Base-by-base conservation (phyloP, 2,113 vertebrate species). In the Bufo gargarizans region DNA sequence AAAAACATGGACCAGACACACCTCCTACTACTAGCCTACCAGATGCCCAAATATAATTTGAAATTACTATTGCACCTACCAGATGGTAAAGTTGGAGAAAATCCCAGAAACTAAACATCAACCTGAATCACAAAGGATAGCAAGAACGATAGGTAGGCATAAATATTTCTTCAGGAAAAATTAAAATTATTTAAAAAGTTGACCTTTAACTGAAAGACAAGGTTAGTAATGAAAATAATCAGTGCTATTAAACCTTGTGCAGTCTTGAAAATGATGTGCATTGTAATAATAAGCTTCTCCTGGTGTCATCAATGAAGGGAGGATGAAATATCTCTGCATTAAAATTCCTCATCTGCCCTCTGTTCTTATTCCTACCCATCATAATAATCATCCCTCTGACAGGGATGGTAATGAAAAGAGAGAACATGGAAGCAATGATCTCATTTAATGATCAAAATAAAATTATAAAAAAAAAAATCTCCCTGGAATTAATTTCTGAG, bases 51-150 rank as follows among this genome's bases (percentile, higher is more conserved):
- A 88, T 88, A 45, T 49, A 63, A 47, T 47, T 56, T 43, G 59
- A 77, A 84, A 84, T 65, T 65, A 84, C 77, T 43, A 88, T 76
- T 83, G 49, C 49, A 65, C 61, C 87, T 84, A 84, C 56, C 87
- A 88, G 87, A 88, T 88, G 87, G 87, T 77, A 84, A 84, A 2
- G 5, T 65, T 88, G 87, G 72, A 88, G 58, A 14, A 10, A 2
- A 67, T 74, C 87, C 87, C 87, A 88, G 87, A 84, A 86, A 81
- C 33, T 49, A 9, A 88, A 81, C 63, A 88, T 83, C 69, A 45
- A 63, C 55, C 58, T 65, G 55, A 77, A 53, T 83, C 11, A 72
- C 50, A 58, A 13, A 74, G 12, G 14, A 33, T 50, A 12, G 80
- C 22, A 78, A 77, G 45, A 33, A 45, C 43, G 47, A 83, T 88